These are phyloP conservation scores for Alloplasta piceator DNA, from an alignment of 2,888 invertebrate species.

Conservation along the genomic window DNA sequence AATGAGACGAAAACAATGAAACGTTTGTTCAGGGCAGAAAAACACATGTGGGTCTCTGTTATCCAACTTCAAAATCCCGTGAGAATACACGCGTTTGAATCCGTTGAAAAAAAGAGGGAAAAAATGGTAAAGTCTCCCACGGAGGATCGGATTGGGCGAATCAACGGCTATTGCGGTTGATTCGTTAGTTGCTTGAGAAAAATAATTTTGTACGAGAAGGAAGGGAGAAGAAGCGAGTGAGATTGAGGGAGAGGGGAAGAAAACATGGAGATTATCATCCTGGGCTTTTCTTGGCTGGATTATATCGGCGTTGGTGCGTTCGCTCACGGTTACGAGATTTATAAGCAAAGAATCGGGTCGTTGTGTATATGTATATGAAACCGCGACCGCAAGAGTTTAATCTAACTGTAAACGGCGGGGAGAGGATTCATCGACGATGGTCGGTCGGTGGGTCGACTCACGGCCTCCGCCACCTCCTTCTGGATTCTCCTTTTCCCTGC, in stretches of 20 bases:
- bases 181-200: slow-evolving; percentile 25
- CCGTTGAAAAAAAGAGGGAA: neutral
- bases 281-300: neutral
- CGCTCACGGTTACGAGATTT: slow-evolving; percentile 48
- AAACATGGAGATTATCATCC: neutral
- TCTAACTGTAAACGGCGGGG: no score
- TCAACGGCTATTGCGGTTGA: slow-evolving; percentile 20
- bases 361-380: slow-evolving; percentile 42
- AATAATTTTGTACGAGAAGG: neutral
- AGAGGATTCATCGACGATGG: slow-evolving; percentile 66
- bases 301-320: slow-evolving; percentile 1
- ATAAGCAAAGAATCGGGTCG: slow-evolving; percentile 67
- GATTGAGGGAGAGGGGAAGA: slow-evolving; percentile 1
- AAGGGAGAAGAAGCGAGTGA: neutral
- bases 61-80: neutral
- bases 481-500: slow-evolving; percentile 52
- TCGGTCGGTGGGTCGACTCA: slow-evolving; percentile 68
- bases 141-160: neutral
- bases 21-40: no score
- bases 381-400: slow-evolving; percentile 44
- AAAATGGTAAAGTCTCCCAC: neutral
- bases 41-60: neutral
- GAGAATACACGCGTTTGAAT: neutral
- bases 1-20: no score
- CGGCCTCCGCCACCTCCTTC: slow-evolving; percentile 58